A percentile compares a stretch with the other conserved stretches of the same genome.
phyloP scores from a whole-genome alignment of 1,140 invertebrate species.

The Zaprionus ghesquierei region DNA sequence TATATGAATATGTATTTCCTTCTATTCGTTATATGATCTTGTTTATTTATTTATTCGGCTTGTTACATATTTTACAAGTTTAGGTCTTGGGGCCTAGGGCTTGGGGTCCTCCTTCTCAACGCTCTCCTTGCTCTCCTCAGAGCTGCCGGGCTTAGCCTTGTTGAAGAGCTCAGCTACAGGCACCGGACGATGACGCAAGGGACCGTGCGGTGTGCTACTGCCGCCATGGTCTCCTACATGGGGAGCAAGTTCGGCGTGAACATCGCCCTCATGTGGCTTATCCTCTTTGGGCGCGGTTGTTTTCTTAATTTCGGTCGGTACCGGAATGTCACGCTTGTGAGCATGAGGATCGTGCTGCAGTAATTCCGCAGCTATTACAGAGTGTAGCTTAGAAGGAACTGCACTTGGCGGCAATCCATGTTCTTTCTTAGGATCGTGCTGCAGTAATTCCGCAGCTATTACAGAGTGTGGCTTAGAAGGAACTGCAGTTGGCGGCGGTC shows the following conservation, averaged over 20 bases:
- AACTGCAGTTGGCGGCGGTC: too few species aligned
- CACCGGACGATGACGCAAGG: constrained; percentile 51
- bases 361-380: not conserved
- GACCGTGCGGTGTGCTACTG: constrained; percentile 14
- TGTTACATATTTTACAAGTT: constrained; percentile 5
- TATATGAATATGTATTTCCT: not conserved
- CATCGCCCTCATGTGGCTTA: constrained; percentile 1
- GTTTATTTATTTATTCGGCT: constrained; percentile 24
- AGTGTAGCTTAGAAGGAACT: not conserved
- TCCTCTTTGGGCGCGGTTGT: constrained; percentile 18
- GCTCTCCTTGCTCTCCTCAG: constrained; percentile 40
- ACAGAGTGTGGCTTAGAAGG: constrained; percentile 32
- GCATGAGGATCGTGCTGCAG: not conserved
- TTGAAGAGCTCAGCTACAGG: constrained; percentile 57
- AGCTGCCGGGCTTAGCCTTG: constrained; percentile 41
- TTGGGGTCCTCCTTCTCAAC: constrained; percentile 28
- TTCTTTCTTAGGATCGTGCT: not conserved
- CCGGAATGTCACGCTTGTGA: constrained; percentile 59
- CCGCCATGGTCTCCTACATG: not conserved
- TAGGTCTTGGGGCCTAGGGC: constrained; percentile 5
- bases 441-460: not conserved
- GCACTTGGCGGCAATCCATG: too few species aligned
- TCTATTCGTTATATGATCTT: not conserved
- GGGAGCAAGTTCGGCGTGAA: not conserved
- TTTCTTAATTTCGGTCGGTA: constrained; percentile 53